Evolutionary conservation across 2,888 invertebrate genomes (phyloP), one percentile per base, ranked within the genome.

Genomic region (Liopterus haemorrhoidalis): DNA sequence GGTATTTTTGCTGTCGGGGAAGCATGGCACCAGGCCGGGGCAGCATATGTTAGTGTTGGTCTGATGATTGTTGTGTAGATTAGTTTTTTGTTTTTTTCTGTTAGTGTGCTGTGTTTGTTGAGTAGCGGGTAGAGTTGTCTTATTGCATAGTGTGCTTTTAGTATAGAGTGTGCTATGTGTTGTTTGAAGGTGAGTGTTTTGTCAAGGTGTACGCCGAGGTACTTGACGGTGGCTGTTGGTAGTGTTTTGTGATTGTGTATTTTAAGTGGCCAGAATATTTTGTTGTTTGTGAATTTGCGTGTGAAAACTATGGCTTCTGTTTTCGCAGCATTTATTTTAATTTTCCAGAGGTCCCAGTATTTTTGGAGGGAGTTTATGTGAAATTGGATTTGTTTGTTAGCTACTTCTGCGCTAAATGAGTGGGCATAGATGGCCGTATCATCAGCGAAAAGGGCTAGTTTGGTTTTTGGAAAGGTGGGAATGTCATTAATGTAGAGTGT

Each of bases 141-240:
- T 6, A n/a, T 6, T 24, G 8, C 6, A 8, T n/a, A 6, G 24
- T 24, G 24, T 24, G n/a, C 24, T n/a, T n/a, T n/a, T n/a, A n/a
- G n/a, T n/a, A n/a, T n/a, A n/a, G n/a, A n/a, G n/a, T n/a, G n/a
- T n/a, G n/a, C n/a, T n/a, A 51, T 53, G 20, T 57, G 54, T 5
- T 38, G 45, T 12, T 41, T 28, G 22, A 30, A 54, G 2, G 37
- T 52, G 6, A 57, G 30, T 44, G 20, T 50, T 1, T 11, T 12
- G 19, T 57, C 56, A 6, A 57, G 25, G n/a, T 53, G 39, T 3
- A 57, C 49, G 1, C 57, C 54, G 15, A 57, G 30, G 11, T 58
- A 58, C 51, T 53, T 58, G 0, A 55, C 52, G 3, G 31, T 25
- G 2, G 14, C 28, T 24, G 2, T 25, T 8, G 50, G 35, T 15